Evolutionary conservation across 2,113 vertebrate species (phyloP).

Genomic region (Cebus imitator): DNA sequence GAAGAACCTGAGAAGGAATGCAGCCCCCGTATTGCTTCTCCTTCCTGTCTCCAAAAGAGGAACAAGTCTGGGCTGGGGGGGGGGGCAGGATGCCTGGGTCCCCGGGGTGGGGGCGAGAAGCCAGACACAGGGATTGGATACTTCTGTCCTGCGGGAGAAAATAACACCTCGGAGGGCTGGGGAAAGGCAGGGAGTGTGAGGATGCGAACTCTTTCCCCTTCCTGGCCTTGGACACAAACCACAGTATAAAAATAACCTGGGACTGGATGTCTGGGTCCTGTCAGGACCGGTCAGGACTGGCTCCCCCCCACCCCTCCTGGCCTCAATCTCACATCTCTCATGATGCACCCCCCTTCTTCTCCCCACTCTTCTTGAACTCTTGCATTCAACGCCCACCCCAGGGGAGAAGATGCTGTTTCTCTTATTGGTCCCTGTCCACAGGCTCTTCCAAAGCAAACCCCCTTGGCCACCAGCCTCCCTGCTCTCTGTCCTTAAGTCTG

Average conservation of each 20-base stretch:
- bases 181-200: constrained; percentile 47
- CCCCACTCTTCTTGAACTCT: background rate
- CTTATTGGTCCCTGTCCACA: background rate
- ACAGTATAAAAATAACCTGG: constrained; percentile 80
- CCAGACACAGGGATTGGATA: constrained; percentile 19
- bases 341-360: background rate
- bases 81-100: constrained; percentile 65
- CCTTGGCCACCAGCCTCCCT: background rate
- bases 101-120: constrained; percentile 10
- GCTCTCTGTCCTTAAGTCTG: background rate
- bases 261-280: constrained; percentile 72
- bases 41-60: constrained; percentile 75
- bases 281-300: constrained; percentile 73
- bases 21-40: constrained; percentile 49
- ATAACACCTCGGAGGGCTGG: constrained; percentile 66
- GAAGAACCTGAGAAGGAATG: constrained; percentile 44
- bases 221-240: constrained; percentile 78
- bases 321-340: constrained; percentile 12
- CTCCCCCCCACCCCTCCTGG: constrained; percentile 54
- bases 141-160: constrained; percentile 63
- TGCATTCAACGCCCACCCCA: background rate
- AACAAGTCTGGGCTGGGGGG: constrained; percentile 61
- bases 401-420: background rate
- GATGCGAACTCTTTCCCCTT: constrained; percentile 67
- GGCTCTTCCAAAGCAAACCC: background rate